Evolutionary conservation across 1,140 invertebrate species (phyloP).

Genomic region (Reticulitermes speratus): DNA sequence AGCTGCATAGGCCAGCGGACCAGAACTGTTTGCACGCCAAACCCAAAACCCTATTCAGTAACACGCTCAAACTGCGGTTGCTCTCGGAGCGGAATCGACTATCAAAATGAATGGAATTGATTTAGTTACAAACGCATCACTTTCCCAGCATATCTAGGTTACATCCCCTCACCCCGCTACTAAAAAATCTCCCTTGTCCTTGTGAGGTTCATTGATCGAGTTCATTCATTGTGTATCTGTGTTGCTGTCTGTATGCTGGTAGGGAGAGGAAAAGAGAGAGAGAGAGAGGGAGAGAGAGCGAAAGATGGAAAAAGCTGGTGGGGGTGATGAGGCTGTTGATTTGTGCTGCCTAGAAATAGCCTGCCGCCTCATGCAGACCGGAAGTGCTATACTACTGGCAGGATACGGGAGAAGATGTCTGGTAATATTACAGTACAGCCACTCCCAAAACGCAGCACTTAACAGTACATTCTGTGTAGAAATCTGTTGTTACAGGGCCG

Average conservation of each 20-base stretch:
- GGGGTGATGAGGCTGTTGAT: not conserved
- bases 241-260: not conserved
- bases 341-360: conserved; percentile 5
- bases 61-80: not conserved
- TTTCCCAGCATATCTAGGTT: not conserved
- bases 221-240: not conserved
- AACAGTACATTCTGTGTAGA: too few relatives aligned
- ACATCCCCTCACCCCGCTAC: not conserved
- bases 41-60: not conserved
- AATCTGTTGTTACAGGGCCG: too few relatives aligned
- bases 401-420: conserved; percentile 1
- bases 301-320: too few relatives aligned
- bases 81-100: not conserved
- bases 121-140: not conserved
- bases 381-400: not conserved
- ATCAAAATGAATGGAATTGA: not conserved
- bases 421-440: conserved; percentile 18
- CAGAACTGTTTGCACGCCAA: not conserved
- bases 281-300: not conserved
- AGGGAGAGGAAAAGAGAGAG: not conserved
- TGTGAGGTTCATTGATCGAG: not conserved
- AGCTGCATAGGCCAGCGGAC: too few relatives aligned
- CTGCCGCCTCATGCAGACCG: conserved; percentile 4
- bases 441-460: not conserved
- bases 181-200: not conserved